Base-by-base conservation (phyloP, 2,113 vertebrate species). In the Cynocephalus volans region DNA sequence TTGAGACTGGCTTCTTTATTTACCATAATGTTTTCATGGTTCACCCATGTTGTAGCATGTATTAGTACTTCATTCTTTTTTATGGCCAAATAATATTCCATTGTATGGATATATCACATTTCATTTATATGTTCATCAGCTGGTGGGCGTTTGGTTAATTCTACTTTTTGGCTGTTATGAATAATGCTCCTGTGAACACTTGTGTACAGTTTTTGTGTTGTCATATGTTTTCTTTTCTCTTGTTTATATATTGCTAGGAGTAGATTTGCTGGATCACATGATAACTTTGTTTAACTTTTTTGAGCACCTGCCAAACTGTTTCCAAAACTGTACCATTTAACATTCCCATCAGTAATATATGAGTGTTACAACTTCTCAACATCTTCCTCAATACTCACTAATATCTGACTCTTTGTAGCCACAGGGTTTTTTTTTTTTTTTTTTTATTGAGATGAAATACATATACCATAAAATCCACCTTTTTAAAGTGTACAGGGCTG, bases 401-500 rank as follows among this genome's bases (percentile, higher is more conserved):
- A 94, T 88, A 84, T 19, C 48, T 48, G 33, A 15, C 26, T 90
- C 31, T 73, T 73, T 82, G 9, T 82, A 79, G 41, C 11, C 50
- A 84, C 11, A 79, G 4, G 26, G 73, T 76, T 50, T 64, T 72
- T 48, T 18, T n/a, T 93, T 48, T 18, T n/a, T 93, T 84, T 87
- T 11, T 41, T 41, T 41, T 3, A 48, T 81, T 77, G 12, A 85
- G 28, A 62, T 76, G 6, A 24, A 56, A 76, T 41, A 73, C 64
- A 54, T 18, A 75, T 81, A 52, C 31, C n/a, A 69, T 87, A 52
- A 88, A 92, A n/a, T 75, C 87, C 36, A 76, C 69, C 75, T 86
- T 95, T 72, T 36, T 79, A 62, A 85, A 64, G 19, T 54, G 3
- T 81, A 88, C 10, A 41, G 41, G 41, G 41, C 41, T 41, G 41